These are phyloP conservation scores for Fringilla coelebs DNA, from an alignment of 2,797 vertebrate species.

Conservation along the genomic window DNA sequence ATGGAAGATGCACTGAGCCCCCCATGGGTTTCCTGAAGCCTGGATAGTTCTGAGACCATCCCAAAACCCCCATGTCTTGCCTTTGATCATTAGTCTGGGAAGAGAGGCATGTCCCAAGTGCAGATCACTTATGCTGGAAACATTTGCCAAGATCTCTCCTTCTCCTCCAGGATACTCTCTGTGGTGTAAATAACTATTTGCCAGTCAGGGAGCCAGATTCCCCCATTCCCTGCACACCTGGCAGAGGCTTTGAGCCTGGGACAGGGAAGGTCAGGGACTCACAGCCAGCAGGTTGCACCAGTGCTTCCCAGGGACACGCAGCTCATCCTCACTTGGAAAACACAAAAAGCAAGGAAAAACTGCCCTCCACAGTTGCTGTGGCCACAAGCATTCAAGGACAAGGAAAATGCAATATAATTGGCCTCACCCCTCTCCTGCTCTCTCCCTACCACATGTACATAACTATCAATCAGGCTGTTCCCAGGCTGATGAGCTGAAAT, in stretches of 20 bases:
- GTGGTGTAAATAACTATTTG: background rate
- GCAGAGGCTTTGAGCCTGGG: background rate
- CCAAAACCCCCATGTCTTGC: background rate
- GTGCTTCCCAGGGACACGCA: background rate
- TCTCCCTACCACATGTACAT: background rate
- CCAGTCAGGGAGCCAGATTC: background rate
- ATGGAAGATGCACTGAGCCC: background rate
- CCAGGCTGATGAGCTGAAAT: conserved; percentile 63
- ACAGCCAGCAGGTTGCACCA: background rate
- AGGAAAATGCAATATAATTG: conserved; percentile 34
- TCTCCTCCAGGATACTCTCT: background rate
- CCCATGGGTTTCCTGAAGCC: background rate
- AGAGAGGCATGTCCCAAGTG: rapidly evolving
- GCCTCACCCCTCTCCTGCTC: background rate
- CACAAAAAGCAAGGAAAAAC: background rate
- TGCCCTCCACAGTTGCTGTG: background rate
- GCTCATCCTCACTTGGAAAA: background rate
- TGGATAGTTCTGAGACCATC: background rate
- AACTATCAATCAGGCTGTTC: conserved; percentile 62
- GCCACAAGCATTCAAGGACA: background rate
- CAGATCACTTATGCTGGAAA: rapidly evolving
- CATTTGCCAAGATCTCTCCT: background rate
- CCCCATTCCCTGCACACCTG: background rate
- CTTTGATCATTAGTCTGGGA: background rate
- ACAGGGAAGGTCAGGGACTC: background rate